These are phyloP conservation scores for Lepidonotus clava DNA, from an alignment of 2,888 invertebrate genomes.

Conservation along the genomic window DNA sequence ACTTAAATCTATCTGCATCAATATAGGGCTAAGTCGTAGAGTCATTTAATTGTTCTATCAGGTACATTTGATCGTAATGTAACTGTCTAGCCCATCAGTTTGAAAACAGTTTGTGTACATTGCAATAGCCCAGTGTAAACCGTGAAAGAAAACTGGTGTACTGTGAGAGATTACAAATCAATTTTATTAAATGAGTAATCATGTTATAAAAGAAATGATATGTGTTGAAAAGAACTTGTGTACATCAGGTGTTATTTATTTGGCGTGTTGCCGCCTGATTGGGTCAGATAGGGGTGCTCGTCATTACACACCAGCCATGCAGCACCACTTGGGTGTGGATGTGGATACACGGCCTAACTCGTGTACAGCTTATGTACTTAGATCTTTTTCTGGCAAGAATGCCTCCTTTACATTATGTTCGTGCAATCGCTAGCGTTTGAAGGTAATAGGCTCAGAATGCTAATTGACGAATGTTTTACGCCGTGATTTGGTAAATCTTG, in stretches of 20 bases:
- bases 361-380: constrained; percentile 20
- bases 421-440: background rate
- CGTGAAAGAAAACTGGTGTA: no score
- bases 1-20: no score
- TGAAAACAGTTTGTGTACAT: no score
- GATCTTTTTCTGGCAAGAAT: background rate
- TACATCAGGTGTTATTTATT: background rate
- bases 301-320: no score
- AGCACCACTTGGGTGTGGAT: no score
- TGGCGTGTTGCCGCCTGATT: no score
- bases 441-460: background rate
- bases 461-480: background rate
- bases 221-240: background rate
- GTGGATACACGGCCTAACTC: background rate
- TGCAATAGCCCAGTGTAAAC: no score
- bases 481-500: background rate
- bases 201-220: background rate
- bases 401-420: background rate
- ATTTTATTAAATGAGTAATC: background rate
- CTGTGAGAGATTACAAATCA: no score
- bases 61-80: no score
- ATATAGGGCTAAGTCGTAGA: no score
- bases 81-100: no score
- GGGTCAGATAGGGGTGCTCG: background rate
- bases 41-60: no score